Evolutionary conservation across 1,140 invertebrate genomes (phyloP), one percentile per base, ranked within the genome.

Genomic region (Micrasema minimum): DNA sequence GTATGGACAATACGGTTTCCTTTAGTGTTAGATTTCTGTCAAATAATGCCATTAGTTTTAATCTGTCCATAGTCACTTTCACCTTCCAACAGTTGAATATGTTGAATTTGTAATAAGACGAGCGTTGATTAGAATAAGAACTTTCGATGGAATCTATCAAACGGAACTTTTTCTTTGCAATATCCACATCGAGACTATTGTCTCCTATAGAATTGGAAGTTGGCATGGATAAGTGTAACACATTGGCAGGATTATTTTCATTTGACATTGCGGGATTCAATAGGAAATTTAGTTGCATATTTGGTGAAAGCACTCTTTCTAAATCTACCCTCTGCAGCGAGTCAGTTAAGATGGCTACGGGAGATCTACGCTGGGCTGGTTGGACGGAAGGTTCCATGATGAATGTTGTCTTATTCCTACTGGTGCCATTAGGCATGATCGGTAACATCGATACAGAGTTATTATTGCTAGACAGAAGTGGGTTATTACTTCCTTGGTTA

Each of bases 1-100:
- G 73, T 51, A 96, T 91, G 4, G 94, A 93, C 35, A 96, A 80
- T 10, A 94, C 80, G n/a, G 93, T 93, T 80, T 99, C 97, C 67
- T 89, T 85, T 69, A 93, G 86, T 7, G 93, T 94, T 16, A 94
- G 80, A 81, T 98, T 99, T 48, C 95, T 88, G 83, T 99, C 98
- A 66, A 99, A 89, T 0, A 99, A 82, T 0, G 97, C 96, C 78
- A 98, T 86, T 10, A 99, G 83, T 70, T 95, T 92, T 46, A 99
- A 85, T 50, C 97, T 88, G 83, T 99, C 96, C 86, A 99, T 95
- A 26, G 91, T 90, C 1, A 98, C 86, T 85, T 93, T 93, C 0
- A 93, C 61, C 78, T 86, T 73, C 69, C 85, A 79, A 78, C 90
- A 90, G 69, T 90, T 91, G 4, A 91, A 88, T 16, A 95, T 80